Evolutionary conservation across 2,888 invertebrate genomes (phyloP).

Genomic region (Aphodius sticticus): DNA sequence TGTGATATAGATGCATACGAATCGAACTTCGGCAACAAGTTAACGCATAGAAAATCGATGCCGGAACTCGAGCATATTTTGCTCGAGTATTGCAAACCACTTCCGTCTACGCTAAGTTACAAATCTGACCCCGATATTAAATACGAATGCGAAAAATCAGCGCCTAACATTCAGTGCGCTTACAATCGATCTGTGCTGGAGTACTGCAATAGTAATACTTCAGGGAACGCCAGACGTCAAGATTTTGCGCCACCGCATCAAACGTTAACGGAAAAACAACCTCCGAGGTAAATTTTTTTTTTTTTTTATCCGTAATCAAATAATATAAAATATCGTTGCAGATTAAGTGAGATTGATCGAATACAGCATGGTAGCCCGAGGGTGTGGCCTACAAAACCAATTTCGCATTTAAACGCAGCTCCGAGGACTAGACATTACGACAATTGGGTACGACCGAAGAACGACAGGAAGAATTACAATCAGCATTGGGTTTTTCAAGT

Average conservation of each 20-base stretch:
- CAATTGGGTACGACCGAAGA: conserved; percentile 76
- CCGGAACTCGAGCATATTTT: conserved; percentile 53
- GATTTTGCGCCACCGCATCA: conserved; percentile 44
- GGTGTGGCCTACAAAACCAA: conserved; percentile 61
- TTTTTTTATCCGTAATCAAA: conserved; percentile 9
- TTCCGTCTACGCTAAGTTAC: conserved; percentile 45
- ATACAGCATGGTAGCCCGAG: conserved; percentile 41
- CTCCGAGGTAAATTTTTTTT: not conserved
- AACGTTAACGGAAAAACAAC: conserved; percentile 35
- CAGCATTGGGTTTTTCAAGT: conserved; percentile 94
- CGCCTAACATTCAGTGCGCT: conserved; percentile 55
- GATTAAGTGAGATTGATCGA: conserved; percentile 44
- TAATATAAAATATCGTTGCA: conserved; percentile 26
- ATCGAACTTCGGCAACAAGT: conserved; percentile 42
- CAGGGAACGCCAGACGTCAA: not conserved
- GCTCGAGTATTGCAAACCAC: conserved; percentile 47
- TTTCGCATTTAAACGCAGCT: conserved; percentile 70
- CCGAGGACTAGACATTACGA: conserved; percentile 77
- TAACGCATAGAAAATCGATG: conserved; percentile 56
- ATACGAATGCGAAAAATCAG: conserved; percentile 52
- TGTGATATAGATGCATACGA: conserved; percentile 50
- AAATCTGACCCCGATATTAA: conserved; percentile 43
- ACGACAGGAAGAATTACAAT: conserved; percentile 69
- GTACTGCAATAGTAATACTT: conserved; percentile 35
- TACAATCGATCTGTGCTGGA: conserved; percentile 47